Evolutionary conservation across 2,888 invertebrate species (phyloP), one percentile per base, ranked within the genome.

Genomic region (Athalia rosae): DNA sequence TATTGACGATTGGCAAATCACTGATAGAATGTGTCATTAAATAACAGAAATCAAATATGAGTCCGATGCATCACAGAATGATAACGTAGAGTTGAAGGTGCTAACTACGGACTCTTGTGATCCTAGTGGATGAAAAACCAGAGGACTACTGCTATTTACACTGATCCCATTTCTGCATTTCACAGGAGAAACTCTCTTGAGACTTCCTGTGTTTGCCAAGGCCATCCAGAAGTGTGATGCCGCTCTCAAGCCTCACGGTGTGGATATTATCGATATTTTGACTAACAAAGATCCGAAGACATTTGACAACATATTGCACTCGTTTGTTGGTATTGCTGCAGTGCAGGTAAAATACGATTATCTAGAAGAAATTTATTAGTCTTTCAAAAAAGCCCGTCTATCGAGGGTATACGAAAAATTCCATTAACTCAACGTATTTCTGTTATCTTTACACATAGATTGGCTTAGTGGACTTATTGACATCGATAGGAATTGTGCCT

Each of bases 291-390:
- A 94, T 81, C 91, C 91, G 28, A 90, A 88, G 3, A 92, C 92
- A 3, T 94, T 94, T 83, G 93, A 94, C 78, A 93, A 93, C 82
- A 94, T 94, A 78, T 86, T 94, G 41, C 91, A 94, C 87, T 93
- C 94, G 9, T 95, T 96, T 88, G 93, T 95, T 59, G 93, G 94
- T 63, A 95, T 95, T 82, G 94, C 95, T n/a, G 93, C 95, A 0
- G 88, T 92, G 53, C 92, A 93, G 87, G 92, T 92, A 87, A 82
- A 76, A n/a, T 69, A 41, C 62, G n/a, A 43, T 13, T 41, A 58
- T 48, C 45, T 53, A 28, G 28, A 28, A 28, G 28, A 28, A 28
- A 0, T 28, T 0, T 1, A 28, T 28, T 0, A 9, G 15, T 13
- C 4, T 9, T 48, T 15, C 1, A 7, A 8, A 3, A n/a, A 8